Evolutionary conservation across 2,797 vertebrate genomes (phyloP), one percentile per base, ranked within the genome.

Genomic region (Cheirogaleus major): DNA sequence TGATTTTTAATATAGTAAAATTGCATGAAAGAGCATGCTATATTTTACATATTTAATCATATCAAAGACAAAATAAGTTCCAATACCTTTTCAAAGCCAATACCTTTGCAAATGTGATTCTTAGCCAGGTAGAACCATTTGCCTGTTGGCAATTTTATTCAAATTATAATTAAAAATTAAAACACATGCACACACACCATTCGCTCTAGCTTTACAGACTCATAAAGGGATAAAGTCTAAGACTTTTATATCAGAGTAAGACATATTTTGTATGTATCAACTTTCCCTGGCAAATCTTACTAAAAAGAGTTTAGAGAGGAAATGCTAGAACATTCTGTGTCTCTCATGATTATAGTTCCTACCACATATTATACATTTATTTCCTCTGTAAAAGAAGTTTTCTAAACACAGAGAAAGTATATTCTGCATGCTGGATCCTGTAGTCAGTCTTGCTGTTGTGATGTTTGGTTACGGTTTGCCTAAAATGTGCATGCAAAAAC

Each of bases 151-250:
- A 93, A 27, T 84, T 93, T 72, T 87, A 75, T 81, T 79, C 12
- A 88, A 88, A 85, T 96, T 95, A 59, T 85, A 80, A 92, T 78
- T 86, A 92, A 76, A 91, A 90, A 69, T 43, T 55, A 59, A 86
- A 91, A 83, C 38, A 57, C 27, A 78, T n/a, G n/a, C 15, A 35
- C 13, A 79, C 32, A 78, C 27, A 57, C 22, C 13, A 65, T 75
- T 81, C 57, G 57, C 65, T 79, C 22, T 80, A 83, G 30, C 14
- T 75, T 78, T 76, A 50, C 12, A 93, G 7, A 48, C 9, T 79
- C 22, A 61, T 50, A 67, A 85, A 91, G 7, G 8, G 3, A 73
- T 81, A 14, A 92, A 90, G 65, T 48, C 72, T 94, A 81, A 59
- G 50, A 87, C 17, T 78, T 61, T 75, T 78, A 55, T 52, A 35